Conservation (phyloP, 2,797 vertebrate genomes). For the Hoplostethus atlanticus region DNA sequence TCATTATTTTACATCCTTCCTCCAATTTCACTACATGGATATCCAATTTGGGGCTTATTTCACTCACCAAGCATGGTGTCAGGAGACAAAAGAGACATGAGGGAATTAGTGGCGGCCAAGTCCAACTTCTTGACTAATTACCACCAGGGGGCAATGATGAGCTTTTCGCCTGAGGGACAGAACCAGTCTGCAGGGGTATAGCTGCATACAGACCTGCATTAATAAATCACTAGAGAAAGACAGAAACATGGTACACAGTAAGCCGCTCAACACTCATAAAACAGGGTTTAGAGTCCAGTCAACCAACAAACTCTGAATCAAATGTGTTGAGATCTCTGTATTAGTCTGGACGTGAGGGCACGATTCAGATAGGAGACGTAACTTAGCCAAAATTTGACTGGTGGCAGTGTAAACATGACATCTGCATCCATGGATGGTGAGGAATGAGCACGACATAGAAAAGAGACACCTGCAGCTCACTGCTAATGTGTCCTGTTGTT, state of each 20-base stretch:
- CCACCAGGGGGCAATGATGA: conserved; percentile 80
- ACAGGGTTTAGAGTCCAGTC: background rate
- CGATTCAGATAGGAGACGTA: background rate
- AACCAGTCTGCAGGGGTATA: conserved; percentile 61
- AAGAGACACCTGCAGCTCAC: conserved; percentile 71
- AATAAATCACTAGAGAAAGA: conserved; percentile 80
- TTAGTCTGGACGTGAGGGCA: conserved; percentile 3
- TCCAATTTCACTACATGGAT: conserved; percentile 30
- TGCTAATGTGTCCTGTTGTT: conserved; percentile 61
- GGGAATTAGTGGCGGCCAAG: conserved; percentile 29
- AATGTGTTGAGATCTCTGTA: background rate
- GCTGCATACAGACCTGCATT: conserved; percentile 81
- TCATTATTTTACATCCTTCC: conserved; percentile 16
- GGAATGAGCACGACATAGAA: conserved; percentile 35
- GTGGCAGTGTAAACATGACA: conserved; percentile 44
- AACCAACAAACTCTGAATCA: background rate
- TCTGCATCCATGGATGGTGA: conserved; percentile 47
- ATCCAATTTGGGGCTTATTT: conserved; percentile 14
- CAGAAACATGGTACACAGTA: conserved; percentile 46
- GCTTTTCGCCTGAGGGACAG: conserved; percentile 62
- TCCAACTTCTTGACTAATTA: conserved; percentile 23
- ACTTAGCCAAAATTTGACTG: conserved; percentile 9
- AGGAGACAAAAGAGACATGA: conserved; percentile 25
- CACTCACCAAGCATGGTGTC: conserved; percentile 14
- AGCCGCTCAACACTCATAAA: conserved; percentile 20